A percentile compares a stretch with the other conserved stretches of the same genome.
These are phyloP conservation scores for Microctonus brassicae DNA, from an alignment of 2,888 invertebrate species.

Conservation along the genomic window DNA sequence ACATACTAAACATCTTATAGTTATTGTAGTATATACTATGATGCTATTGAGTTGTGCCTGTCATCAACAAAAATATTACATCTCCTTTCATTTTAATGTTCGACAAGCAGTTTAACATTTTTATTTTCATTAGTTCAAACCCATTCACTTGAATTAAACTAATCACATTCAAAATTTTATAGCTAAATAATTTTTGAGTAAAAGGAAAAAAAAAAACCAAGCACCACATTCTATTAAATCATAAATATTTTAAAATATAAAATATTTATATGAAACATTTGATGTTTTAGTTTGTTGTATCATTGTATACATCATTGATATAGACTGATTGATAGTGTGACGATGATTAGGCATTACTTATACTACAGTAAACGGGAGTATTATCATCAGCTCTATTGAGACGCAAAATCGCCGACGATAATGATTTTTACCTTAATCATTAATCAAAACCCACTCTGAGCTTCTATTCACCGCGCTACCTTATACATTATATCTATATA, in stretches of 20 bases:
- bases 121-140: background rate
- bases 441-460: conserved; percentile 54
- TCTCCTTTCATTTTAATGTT: background rate
- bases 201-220: background rate
- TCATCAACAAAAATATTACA: background rate
- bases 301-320: conserved; percentile 40
- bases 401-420: conserved; percentile 52
- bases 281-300: background rate
- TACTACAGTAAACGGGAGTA: conserved; percentile 65
- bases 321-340: conserved; percentile 65
- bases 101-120: background rate
- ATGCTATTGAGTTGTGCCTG: background rate
- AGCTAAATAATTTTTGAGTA: background rate
- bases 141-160: conserved; percentile 13
- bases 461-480: conserved; percentile 49
- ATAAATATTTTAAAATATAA: background rate
- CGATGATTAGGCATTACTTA: conserved; percentile 66
- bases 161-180: background rate
- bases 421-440: conserved; percentile 59
- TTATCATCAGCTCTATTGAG: conserved; percentile 59
- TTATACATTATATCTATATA: too few relatives aligned
- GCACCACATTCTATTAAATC: background rate
- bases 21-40: background rate
- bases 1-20: background rate
- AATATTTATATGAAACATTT: background rate